phyloP scores from a whole-genome alignment of 2,797 vertebrate genomes.

The Helicolenus hilgendorfi region DNA sequence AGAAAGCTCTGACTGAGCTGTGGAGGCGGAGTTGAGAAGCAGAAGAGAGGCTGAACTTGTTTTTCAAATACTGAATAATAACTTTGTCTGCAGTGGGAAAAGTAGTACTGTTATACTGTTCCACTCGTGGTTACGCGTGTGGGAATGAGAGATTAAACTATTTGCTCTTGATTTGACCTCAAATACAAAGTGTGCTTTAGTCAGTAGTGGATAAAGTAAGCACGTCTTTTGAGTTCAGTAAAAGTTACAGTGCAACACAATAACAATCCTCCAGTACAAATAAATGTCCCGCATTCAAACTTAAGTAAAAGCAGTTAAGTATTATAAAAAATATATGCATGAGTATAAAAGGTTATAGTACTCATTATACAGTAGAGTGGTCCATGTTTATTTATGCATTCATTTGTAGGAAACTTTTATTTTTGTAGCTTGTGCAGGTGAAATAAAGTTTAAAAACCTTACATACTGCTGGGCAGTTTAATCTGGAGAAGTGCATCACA shows the following conservation, averaged over 20 bases:
- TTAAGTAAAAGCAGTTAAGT: neutral
- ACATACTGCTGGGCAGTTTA: neutral
- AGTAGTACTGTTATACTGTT: neutral
- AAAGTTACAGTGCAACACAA: neutral
- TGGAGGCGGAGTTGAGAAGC: constrained; percentile 35
- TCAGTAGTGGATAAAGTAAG: neutral
- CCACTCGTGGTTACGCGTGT: neutral
- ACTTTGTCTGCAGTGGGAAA: constrained; percentile 28
- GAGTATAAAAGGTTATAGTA: neutral
- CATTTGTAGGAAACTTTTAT: neutral
- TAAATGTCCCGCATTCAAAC: neutral
- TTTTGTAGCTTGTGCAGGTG: neutral
- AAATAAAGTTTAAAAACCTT: neutral
- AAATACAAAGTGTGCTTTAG: neutral
- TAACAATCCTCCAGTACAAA: neutral
- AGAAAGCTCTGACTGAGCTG: constrained; percentile 27
- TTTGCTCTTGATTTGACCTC: constrained; percentile 1
- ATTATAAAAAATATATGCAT: neutral
- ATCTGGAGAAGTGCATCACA: neutral
- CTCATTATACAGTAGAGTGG: neutral
- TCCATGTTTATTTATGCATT: too few relatives aligned
- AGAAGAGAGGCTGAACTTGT: constrained; percentile 31
- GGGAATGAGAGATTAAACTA: neutral
- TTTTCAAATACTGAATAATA: constrained; percentile 22
- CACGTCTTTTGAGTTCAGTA: neutral